Conservation (phyloP, 2,797 vertebrate species). For the Gallirallus australis region DNA sequence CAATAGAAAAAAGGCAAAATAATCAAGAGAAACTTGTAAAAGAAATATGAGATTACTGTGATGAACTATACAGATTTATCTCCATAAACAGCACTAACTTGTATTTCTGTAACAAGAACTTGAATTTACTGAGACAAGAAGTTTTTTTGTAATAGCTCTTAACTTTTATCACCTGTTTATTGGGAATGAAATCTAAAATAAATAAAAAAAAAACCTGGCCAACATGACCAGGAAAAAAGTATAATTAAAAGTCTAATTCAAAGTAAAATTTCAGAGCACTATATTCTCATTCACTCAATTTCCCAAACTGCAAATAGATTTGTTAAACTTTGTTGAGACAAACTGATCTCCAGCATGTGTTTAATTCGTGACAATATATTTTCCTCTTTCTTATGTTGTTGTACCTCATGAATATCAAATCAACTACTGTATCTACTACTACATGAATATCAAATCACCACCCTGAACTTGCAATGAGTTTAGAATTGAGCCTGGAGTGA, state of each 20-base stretch:
- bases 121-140: neutral
- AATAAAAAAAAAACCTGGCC: neutral
- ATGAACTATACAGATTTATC: neutral
- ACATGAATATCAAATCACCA: neutral
- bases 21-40: neutral
- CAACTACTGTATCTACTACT: neutral
- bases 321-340: neutral
- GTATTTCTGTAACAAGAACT: neutral
- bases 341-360: neutral
- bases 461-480: neutral
- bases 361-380: slow-evolving; percentile 14
- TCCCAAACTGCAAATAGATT: neutral
- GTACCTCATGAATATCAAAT: slow-evolving; percentile 14
- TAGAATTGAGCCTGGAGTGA: neutral
- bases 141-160: neutral
- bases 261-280: neutral
- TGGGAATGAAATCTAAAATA: neutral
- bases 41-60: neutral
- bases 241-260: neutral
- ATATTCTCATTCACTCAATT: neutral
- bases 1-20: neutral
- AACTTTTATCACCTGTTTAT: neutral
- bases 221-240: neutral
- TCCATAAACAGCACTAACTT: neutral
- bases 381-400: neutral